Percentiles rank a stretch among this genome's conserved stretches.
Conservation (phyloP, 2,888 invertebrate species). For the Cistogaster globosa region DNA sequence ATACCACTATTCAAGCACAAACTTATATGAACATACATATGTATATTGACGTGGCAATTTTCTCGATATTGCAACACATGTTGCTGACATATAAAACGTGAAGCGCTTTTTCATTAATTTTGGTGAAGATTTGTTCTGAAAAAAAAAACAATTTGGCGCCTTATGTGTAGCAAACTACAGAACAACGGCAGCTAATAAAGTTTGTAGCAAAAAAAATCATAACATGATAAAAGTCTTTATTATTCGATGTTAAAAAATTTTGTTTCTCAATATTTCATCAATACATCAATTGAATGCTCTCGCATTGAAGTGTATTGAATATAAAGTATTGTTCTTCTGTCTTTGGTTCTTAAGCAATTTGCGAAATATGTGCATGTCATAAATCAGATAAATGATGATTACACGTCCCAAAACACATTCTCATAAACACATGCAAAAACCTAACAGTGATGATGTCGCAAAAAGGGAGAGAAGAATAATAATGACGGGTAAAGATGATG, state of each 20-base stretch:
- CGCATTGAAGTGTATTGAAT: slow-evolving; percentile 45
- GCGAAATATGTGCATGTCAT: slow-evolving; percentile 68
- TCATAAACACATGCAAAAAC: slow-evolving; percentile 23
- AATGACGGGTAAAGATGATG: slow-evolving; percentile 23
- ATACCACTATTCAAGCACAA: no score
- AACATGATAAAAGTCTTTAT: slow-evolving; percentile 56
- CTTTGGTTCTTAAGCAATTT: slow-evolving; percentile 62
- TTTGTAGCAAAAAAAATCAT: slow-evolving; percentile 58
- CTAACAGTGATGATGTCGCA: slow-evolving; percentile 31
- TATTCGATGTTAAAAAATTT: slow-evolving; percentile 36
- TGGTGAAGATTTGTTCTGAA: slow-evolving; percentile 17
- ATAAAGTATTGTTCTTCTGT: slow-evolving; percentile 33
- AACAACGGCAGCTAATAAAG: slow-evolving; percentile 59
- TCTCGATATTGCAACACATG: slow-evolving; percentile 60
- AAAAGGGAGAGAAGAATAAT: neutral
- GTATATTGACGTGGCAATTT: slow-evolving; percentile 27
- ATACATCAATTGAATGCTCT: slow-evolving; percentile 40
- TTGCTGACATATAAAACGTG: slow-evolving; percentile 58
- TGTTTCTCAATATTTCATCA: slow-evolving; percentile 57
- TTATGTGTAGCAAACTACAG: slow-evolving; percentile 53
- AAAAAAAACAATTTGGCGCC: slow-evolving; percentile 51
- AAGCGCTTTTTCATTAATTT: slow-evolving; percentile 21
- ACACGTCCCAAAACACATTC: slow-evolving; percentile 49
- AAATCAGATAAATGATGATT: slow-evolving; percentile 70
- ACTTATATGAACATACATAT: neutral